Base-by-base conservation (phyloP, 2,797 vertebrate species). In the Pseudomugil tenellus region DNA sequence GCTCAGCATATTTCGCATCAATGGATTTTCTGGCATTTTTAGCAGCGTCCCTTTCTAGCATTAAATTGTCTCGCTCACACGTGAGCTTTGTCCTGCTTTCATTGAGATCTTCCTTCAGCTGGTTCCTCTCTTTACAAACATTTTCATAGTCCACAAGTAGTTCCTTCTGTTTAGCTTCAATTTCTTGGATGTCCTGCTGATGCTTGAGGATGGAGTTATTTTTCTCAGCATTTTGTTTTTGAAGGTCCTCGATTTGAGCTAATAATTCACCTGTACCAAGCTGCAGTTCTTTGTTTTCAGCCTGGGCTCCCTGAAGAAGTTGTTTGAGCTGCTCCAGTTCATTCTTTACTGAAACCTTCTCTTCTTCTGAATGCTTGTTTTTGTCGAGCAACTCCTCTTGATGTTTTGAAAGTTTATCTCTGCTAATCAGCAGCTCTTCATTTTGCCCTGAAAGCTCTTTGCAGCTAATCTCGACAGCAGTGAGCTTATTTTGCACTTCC, bases 131-230 rank as follows among this genome's bases (percentile, higher is more conserved):
- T 53, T 91, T 87, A 69, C 75, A 91, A 35, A 85, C 41, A 10
- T 84, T 77, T 46, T 94, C 87, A 58, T 94, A 96, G 77, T 96
- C 93, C 11, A 94, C 76, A 3, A 87, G 19, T 5, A 96, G 90
- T 11, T 92, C 91, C 77, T 91, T 90, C 74, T 92, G 84, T 77
- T 63, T 79, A 52, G 54, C 61, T 69, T 83, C 92, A 51, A 78
- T 93, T 70, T 82, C 71, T 8, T 91, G 76, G 37, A 91, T 80
- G 31, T 95, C 92, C 46, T 87, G 85, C 60, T 74, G 73, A 2
- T 72, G 78, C 77, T 94, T 95, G 63, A 92, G 59, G 28, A 89
- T 89, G 0, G 73, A 62, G 10, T 84, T 63, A 1, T 84, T 87
- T 67, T 93, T 67, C 23, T 91, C 84, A 52, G 83, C 63, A 67